These are phyloP conservation scores for Pipistrellus pygmaeus DNA, from an alignment of 2,797 vertebrate genomes.

Conservation along the genomic window DNA sequence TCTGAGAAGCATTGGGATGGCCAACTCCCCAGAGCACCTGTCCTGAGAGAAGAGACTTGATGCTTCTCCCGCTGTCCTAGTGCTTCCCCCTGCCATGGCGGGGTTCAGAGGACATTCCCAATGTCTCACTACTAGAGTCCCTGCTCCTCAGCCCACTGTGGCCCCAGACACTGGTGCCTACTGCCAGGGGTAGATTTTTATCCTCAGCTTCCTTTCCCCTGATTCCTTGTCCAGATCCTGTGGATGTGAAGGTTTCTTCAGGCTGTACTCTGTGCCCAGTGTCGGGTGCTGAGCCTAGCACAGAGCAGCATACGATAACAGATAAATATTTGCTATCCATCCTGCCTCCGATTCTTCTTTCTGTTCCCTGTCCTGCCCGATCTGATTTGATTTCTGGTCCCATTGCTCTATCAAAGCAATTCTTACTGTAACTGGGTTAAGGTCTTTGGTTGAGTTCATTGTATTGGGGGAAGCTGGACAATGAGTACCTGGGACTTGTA, in stretches of 20 bases:
- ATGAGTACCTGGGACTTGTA: background rate
- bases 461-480: background rate
- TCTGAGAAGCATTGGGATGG: background rate
- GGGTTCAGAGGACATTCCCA: background rate
- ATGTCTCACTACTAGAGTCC: background rate
- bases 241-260: background rate
- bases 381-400: background rate
- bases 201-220: background rate
- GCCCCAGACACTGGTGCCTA: background rate
- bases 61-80: background rate
- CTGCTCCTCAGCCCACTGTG: background rate
- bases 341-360: background rate
- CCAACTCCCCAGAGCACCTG: background rate
- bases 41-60: background rate
- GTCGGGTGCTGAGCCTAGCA: fast-evolving
- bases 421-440: background rate
- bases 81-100: background rate
- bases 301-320: no score
- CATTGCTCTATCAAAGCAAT: background rate
- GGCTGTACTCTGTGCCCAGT: background rate
- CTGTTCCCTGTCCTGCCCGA: background rate
- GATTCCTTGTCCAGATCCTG: background rate
- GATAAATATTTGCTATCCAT: background rate
- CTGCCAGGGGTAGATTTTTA: background rate
- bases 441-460: background rate